Evolutionary conservation across 2,888 invertebrate species (phyloP).

Genomic region (Phasia obesa): DNA sequence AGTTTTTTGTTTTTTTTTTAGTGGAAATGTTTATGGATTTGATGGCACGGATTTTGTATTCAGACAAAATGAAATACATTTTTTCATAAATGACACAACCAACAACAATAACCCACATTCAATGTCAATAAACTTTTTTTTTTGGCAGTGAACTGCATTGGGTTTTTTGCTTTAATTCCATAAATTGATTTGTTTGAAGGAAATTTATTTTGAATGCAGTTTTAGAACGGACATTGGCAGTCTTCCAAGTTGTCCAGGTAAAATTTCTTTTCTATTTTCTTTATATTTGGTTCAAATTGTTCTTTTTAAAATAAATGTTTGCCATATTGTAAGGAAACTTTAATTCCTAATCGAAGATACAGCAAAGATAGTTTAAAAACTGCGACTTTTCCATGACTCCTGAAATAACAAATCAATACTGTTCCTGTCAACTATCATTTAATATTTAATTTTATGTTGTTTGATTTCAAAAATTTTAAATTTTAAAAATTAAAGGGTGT

Average conservation of each 20-base stretch:
- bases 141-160: conserved; percentile 51
- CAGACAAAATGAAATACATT: conserved; percentile 26
- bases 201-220: conserved; percentile 30
- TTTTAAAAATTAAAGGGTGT: too few species aligned
- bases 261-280: not conserved
- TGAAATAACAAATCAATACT: too few species aligned
- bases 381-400: too few species aligned
- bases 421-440: too few species aligned
- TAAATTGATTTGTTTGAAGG: conserved; percentile 38
- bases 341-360: not conserved
- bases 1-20: conserved; percentile 42
- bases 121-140: conserved; percentile 67
- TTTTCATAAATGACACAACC: conserved; percentile 14
- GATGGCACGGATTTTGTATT: conserved; percentile 2
- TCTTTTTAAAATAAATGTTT: too few species aligned
- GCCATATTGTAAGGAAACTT: too few species aligned
- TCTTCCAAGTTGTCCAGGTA: conserved; percentile 15
- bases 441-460: too few species aligned
- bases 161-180: conserved; percentile 2
- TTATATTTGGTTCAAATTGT: not conserved
- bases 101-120: conserved; percentile 5
- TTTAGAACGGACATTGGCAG: conserved; percentile 44
- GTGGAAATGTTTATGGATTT: conserved; percentile 9
- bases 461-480: too few species aligned
- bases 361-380: too few species aligned